A percentile compares a stretch with the other conserved stretches of the same genome.
phyloP scores from a whole-genome alignment of 2,888 invertebrate genomes.

The Chloroclystis v-ata region DNA sequence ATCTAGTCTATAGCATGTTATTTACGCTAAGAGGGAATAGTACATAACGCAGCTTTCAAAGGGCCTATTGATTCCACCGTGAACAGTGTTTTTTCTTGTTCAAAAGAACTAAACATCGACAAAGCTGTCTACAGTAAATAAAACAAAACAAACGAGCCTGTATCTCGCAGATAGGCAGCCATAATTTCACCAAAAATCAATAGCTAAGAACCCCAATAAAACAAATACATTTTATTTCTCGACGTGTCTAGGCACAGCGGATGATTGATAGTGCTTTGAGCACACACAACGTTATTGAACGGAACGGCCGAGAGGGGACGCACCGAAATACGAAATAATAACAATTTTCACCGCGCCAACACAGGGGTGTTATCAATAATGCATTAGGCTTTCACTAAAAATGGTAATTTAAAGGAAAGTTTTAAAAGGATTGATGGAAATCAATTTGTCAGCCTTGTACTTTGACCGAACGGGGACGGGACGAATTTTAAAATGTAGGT shows the following conservation, averaged over 20 bases:
- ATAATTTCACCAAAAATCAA: constrained; percentile 65
- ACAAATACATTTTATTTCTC: constrained; percentile 68
- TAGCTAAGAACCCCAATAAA: constrained; percentile 57
- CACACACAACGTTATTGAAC: constrained; percentile 66
- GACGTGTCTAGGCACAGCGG: constrained; percentile 55
- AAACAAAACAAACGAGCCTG: constrained; percentile 16
- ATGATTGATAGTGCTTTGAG: constrained; percentile 74
- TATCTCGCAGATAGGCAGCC: constrained; percentile 37
- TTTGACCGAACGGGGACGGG: constrained; percentile 8
- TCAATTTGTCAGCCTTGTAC: constrained; percentile 26
- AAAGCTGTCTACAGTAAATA: constrained; percentile 8
- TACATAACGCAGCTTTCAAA: too few species aligned
- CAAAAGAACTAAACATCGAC: neutral
- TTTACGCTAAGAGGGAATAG: neutral
- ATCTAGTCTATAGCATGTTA: constrained; percentile 16
- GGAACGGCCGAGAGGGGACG: constrained; percentile 47
- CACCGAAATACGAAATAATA: constrained; percentile 49
- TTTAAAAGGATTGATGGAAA: constrained; percentile 33
- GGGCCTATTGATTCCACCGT: too few species aligned
- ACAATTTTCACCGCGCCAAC: constrained; percentile 43
- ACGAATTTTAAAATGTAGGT: constrained; percentile 25
- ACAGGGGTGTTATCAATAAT: constrained; percentile 44
- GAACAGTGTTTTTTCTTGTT: too few species aligned
- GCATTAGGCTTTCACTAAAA: constrained; percentile 42
- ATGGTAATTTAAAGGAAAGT: constrained; percentile 34